Evolutionary conservation across 2,888 invertebrate species (phyloP), one percentile per base, ranked within the genome.

Genomic region (Pyrochroa serraticornis): DNA sequence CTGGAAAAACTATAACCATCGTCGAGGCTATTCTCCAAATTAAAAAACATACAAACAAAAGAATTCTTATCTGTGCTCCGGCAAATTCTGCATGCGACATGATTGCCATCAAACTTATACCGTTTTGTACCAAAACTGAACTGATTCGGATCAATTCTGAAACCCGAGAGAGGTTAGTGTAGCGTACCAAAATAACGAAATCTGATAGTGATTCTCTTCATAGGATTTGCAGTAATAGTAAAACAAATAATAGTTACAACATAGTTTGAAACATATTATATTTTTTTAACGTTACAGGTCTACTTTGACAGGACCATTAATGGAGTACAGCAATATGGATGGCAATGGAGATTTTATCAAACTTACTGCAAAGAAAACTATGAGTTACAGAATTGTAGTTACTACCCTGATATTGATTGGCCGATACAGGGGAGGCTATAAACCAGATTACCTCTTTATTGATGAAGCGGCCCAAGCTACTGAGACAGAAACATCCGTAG

Each of bases 391-490:
- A 14, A 82, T 91, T 52, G 79, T 91, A 1, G 80, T 90, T 7
- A 81, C 84, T 37, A 91, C 91, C 0, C 80, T 90, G 42, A 77
- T 83, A 7, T 81, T 85, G 37, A 82, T 85, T 13, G 86, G 83
- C 5, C 68, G 66, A 30, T 73, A 65, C 50, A 38, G 51, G 0
- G 51, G 62, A 38, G 52, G 50, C 13, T 72, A 67, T 47, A 42
- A 60, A 6, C 73, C 74, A 0, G 74, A 78, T 55, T 70, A 71
- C 71, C 81, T 89, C 6, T 88, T 91, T 73, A 83, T 92, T 41
- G 92, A 92, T 72, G 92, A 92, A 79, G 88, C 88, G 9, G 90
- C 90, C 0, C 90, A 91, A 70, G 85, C 88, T 0, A 83, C 82
- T 3, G 91, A 91, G 77, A 84, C 88, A 0, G 89, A 90, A 74